Percentiles rank a stretch among this genome's conserved stretches.
Evolutionary conservation across 2,888 invertebrate genomes (phyloP).

Genomic region (Cryptocephalus moraei): DNA sequence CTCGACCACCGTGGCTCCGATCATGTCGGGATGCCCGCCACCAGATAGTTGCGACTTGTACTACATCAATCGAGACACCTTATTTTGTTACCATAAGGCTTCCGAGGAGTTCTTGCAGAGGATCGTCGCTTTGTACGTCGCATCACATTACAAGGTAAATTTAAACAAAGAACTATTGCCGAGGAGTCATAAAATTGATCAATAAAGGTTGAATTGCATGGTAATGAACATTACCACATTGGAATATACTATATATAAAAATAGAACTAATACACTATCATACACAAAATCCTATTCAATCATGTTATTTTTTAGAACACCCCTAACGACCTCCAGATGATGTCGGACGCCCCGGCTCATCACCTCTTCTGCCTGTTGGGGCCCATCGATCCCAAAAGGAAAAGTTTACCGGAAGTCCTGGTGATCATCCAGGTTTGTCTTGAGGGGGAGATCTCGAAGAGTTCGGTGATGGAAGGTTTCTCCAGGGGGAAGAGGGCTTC

Average conservation of each 20-base stretch:
- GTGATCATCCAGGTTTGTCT: constrained; percentile 76
- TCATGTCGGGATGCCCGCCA: constrained; percentile 75
- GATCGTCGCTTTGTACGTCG: constrained; percentile 86
- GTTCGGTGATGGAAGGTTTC: constrained; percentile 66
- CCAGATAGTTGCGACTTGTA: constrained; percentile 83
- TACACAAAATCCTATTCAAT: neutral
- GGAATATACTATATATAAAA: too few relatives aligned
- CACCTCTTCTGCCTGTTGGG: constrained; percentile 90
- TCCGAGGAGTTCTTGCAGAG: constrained; percentile 87
- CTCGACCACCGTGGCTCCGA: constrained; percentile 56
- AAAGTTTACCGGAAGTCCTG: constrained; percentile 80
- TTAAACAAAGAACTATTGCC: neutral
- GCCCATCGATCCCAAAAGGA: constrained; percentile 64
- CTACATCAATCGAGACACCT: constrained; percentile 80
- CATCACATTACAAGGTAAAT: constrained; percentile 91
- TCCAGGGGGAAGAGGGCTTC: constrained; percentile 82
- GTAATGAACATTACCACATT: too few relatives aligned
- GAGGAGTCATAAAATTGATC: neutral
- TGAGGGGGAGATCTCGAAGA: constrained; percentile 63
- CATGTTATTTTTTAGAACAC: constrained; percentile 58
- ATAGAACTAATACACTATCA: too few relatives aligned
- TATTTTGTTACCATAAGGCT: constrained; percentile 94
- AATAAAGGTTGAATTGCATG: neutral
- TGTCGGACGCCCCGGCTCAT: constrained; percentile 98
- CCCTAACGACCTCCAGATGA: constrained; percentile 95